phyloP scores from a whole-genome alignment of 2,888 invertebrate species.

The Teleogryllus oceanicus region DNA sequence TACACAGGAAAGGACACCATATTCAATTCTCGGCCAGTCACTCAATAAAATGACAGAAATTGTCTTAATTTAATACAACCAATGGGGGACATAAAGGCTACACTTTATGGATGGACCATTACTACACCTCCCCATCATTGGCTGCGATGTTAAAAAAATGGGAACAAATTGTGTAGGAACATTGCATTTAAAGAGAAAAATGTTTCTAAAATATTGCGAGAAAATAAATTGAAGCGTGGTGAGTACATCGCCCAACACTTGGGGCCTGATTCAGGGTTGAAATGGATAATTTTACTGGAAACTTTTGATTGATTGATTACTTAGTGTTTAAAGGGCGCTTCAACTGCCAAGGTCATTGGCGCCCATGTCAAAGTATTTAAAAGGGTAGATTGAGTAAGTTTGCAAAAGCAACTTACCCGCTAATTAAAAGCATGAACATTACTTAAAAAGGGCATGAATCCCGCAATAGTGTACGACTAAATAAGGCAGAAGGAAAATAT shows the following conservation, averaged over 20 bases:
- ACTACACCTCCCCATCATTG: slow-evolving; percentile 21
- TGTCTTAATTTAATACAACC: slow-evolving; percentile 19
- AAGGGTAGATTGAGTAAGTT: too few relatives aligned
- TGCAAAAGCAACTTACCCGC: too few relatives aligned
- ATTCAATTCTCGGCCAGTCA: too few relatives aligned
- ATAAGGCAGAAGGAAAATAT: too few relatives aligned
- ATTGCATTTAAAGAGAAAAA: not conserved
- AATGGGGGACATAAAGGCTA: not conserved
- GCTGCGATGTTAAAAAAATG: not conserved
- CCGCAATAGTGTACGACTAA: too few relatives aligned
- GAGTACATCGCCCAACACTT: not conserved
- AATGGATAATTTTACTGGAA: not conserved
- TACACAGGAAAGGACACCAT: not conserved
- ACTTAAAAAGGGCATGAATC: too few relatives aligned
- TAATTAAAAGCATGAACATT: too few relatives aligned
- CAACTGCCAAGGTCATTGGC: too few relatives aligned
- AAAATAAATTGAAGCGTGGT: slow-evolving; percentile 19
- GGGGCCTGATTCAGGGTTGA: not conserved
- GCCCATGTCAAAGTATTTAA: too few relatives aligned
- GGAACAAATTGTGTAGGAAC: not conserved
- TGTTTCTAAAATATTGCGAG: not conserved
- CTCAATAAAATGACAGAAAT: not conserved
- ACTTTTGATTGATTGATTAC: too few relatives aligned
- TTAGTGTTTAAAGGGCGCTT: too few relatives aligned
- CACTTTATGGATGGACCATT: slow-evolving; percentile 27